Evolutionary conservation across 1,140 invertebrate species (phyloP).

Genomic region (Drosophila nikananu): DNA sequence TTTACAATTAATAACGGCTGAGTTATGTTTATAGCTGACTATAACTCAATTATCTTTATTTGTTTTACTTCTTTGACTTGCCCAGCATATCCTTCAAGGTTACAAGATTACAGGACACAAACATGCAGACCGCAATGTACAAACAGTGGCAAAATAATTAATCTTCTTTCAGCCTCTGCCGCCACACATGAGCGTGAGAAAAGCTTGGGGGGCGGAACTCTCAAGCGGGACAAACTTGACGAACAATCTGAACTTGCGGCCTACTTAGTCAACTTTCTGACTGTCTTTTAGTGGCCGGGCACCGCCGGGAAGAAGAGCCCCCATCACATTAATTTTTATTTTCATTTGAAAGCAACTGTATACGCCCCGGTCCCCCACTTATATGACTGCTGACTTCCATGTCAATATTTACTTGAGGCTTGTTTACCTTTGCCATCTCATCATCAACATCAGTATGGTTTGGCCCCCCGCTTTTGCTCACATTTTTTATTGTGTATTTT

Average conservation of each 20-base stretch:
- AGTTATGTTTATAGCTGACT: background rate
- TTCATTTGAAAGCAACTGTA: conserved; percentile 19
- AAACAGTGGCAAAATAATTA: conserved; percentile 57
- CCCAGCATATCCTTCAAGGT: background rate
- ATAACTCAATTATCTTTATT: background rate
- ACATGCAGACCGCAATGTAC: conserved; percentile 12
- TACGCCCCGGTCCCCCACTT: background rate
- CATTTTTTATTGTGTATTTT: conserved; percentile 55
- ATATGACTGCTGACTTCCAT: conserved; percentile 44
- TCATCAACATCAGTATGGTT: conserved; percentile 41
- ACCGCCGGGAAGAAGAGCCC: background rate
- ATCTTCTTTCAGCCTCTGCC: conserved; percentile 51
- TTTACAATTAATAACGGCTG: background rate
- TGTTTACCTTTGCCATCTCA: conserved; percentile 71
- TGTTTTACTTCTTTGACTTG: background rate
- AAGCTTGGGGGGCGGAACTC: background rate
- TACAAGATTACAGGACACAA: background rate
- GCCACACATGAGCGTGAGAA: conserved; percentile 18
- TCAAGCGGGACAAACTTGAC: conserved; percentile 17
- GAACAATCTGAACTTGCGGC: conserved; percentile 47
- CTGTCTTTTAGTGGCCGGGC: conserved; percentile 39
- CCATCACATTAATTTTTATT: conserved; percentile 32
- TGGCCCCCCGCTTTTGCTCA: conserved; percentile 3
- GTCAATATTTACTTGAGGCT: conserved; percentile 67
- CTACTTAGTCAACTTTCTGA: conserved; percentile 44